A percentile compares a stretch with the other conserved stretches of the same genome.
Conservation (phyloP, 2,888 invertebrate species). For the Tillus elongatus region DNA sequence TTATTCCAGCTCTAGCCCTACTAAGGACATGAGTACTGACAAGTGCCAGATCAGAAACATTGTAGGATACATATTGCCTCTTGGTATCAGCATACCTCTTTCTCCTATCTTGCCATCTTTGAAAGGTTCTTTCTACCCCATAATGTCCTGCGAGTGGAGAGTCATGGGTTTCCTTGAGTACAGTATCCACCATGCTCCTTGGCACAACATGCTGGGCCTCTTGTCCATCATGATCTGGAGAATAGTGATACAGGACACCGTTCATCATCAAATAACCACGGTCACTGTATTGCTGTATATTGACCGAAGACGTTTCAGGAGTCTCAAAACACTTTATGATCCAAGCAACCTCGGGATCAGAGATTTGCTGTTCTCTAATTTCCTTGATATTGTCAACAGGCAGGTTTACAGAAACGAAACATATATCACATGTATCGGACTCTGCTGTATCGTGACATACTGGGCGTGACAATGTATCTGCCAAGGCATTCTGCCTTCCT, state of each 20-base stretch:
- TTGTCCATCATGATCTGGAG: conserved; percentile 17
- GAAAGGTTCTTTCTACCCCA: too few relatives aligned
- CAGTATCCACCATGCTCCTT: too few relatives aligned
- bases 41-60: too few relatives aligned
- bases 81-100: too few relatives aligned
- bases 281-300: conserved; percentile 16
- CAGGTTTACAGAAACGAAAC: conserved; percentile 14
- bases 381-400: conserved; percentile 10
- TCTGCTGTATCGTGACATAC: too few relatives aligned
- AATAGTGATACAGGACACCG: conserved; percentile 21
- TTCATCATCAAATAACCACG: conserved; percentile 22
- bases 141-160: conserved; percentile 25
- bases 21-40: too few relatives aligned
- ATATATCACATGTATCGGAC: conserved; percentile 25
- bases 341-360: conserved; percentile 19
- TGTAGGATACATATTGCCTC: too few relatives aligned
- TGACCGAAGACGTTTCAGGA: conserved; percentile 7
- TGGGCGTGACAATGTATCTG: conserved; percentile 37
- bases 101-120: too few relatives aligned
- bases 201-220: conserved; percentile 26
- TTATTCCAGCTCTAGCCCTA: too few relatives aligned
- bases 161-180: conserved; percentile 27
- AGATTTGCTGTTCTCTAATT: conserved; percentile 17
- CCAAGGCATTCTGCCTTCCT: conserved; percentile 34
- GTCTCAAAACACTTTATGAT: conserved; percentile 21